Percentiles rank a stretch among this genome's conserved stretches.
These are phyloP conservation scores for Pyralis farinalis DNA, from an alignment of 2,888 invertebrate species.

Conservation along the genomic window DNA sequence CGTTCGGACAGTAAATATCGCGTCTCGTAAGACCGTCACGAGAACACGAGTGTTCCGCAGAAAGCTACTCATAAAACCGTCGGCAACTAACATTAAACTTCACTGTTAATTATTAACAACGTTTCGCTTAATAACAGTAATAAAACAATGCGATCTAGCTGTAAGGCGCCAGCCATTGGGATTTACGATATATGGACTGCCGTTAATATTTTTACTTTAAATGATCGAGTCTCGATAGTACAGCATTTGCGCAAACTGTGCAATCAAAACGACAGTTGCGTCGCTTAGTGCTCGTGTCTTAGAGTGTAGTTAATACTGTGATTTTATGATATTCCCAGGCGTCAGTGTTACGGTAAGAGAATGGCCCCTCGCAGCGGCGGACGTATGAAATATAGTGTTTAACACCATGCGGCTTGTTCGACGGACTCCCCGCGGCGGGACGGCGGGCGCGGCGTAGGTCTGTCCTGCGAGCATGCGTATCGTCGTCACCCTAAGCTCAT, in stretches of 20 bases:
- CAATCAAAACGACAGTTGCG: conserved; percentile 10
- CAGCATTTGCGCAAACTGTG: background rate
- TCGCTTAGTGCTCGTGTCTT: conserved; percentile 23
- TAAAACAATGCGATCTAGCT: conserved; percentile 17
- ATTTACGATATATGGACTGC: background rate
- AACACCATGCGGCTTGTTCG: conserved; percentile 69
- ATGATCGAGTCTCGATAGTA: background rate
- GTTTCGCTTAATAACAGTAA: conserved; percentile 17
- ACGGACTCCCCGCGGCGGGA: conserved; percentile 49
- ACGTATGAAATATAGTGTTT: conserved; percentile 73
- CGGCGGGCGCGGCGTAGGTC: too few relatives aligned
- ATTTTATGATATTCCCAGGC: conserved; percentile 56
- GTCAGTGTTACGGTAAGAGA: conserved; percentile 50
- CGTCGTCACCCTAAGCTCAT: conserved; percentile 20
- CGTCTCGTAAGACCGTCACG: background rate
- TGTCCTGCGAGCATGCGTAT: conserved; percentile 22
- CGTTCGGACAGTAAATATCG: conserved; percentile 4
- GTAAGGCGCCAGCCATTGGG: conserved; percentile 8
- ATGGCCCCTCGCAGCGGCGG: conserved; percentile 55
- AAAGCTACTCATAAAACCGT: conserved; percentile 16
- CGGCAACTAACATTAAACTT: conserved; percentile 14
- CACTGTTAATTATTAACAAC: conserved; percentile 18
- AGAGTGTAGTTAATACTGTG: conserved; percentile 45
- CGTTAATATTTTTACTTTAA: background rate
- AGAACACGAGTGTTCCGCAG: conserved; percentile 9